Base-by-base conservation (phyloP, 2,888 invertebrate genomes). In the Heliconius cydno region DNA sequence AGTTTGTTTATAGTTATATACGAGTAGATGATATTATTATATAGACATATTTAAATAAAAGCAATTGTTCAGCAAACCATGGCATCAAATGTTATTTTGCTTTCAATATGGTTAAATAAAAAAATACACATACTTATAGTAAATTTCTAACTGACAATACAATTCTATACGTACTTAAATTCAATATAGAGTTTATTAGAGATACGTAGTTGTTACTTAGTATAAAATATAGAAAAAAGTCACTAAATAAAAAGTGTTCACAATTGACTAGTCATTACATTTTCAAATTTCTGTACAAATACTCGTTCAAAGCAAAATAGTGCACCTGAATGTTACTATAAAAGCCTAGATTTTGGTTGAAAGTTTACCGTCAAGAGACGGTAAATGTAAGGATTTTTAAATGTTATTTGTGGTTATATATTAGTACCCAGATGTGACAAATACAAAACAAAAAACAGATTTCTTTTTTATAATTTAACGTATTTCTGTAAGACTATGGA, bases 71-170 rank as follows among this genome's bases (percentile, higher is more conserved):
- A 60, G n/a, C 60, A 60, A n/a, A 12, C 3, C 60, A n/a, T 60
- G n/a, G 60, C n/a, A 10, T 60, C 63, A 65, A 65, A 65, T 65
- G 2, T 65, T 65, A 65, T 28, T 28, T 28, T 65, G 25, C 63
- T 60, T 60, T 22, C 10, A 60, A 60, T 60, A 60, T 57, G 9
- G 10, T n/a, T 57, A 22, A n/a, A 57, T 3, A 60, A n/a, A n/a
- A 57, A 60, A 10, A n/a, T 60, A 60, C 10, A 15, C 6, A 68
- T 38, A 68, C n/a, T 25, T 46, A 41, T 70, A 70, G 41, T 46
- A 70, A 41, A 25, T 41, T 70, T 70, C 68, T 25, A 66, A 66
- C 30, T 15, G 68, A 68, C 68, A 68, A 68, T 68, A 68, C 68
- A 41, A 41, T 41, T 68, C 38, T 68, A 68, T 68, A 38, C 41